phyloP scores from a whole-genome alignment of 2,888 invertebrate genomes.

The Diarsia dahlii region DNA sequence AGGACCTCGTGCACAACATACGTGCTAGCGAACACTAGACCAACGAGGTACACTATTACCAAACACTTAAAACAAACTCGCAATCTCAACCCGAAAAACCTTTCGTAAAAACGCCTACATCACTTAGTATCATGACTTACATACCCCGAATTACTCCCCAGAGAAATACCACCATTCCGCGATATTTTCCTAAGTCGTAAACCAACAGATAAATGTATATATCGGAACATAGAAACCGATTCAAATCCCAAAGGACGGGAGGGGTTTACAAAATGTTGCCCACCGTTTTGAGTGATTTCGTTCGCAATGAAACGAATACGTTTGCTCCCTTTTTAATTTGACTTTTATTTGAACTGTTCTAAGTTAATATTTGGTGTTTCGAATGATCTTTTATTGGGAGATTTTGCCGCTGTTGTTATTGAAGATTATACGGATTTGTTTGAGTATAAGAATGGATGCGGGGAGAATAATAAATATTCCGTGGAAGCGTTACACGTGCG shows the following conservation, averaged over 20 bases:
- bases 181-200: constrained; percentile 68
- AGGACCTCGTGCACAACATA: too few species aligned
- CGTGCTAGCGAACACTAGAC: too few species aligned
- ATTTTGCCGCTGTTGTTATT: constrained; percentile 28
- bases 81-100: constrained; percentile 39
- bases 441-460: neutral
- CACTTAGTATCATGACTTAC: constrained; percentile 67
- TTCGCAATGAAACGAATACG: constrained; percentile 58
- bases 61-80: constrained; percentile 25
- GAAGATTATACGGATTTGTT: constrained; percentile 14
- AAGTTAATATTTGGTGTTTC: constrained; percentile 54
- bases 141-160: constrained; percentile 62
- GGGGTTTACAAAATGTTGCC: constrained; percentile 55
- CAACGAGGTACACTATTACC: neutral
- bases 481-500: neutral
- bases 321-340: constrained; percentile 57
- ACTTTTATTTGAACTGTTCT: constrained; percentile 52
- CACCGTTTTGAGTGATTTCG: constrained; percentile 56
- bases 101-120: constrained; percentile 60
- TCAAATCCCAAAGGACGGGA: constrained; percentile 54
- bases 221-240: constrained; percentile 63
- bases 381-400: constrained; percentile 57
- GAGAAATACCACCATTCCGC: constrained; percentile 53
- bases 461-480: neutral
- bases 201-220: constrained; percentile 65